phyloP scores from a whole-genome alignment of 2,113 vertebrate species.

The Nerophis lumbriciformis region DNA sequence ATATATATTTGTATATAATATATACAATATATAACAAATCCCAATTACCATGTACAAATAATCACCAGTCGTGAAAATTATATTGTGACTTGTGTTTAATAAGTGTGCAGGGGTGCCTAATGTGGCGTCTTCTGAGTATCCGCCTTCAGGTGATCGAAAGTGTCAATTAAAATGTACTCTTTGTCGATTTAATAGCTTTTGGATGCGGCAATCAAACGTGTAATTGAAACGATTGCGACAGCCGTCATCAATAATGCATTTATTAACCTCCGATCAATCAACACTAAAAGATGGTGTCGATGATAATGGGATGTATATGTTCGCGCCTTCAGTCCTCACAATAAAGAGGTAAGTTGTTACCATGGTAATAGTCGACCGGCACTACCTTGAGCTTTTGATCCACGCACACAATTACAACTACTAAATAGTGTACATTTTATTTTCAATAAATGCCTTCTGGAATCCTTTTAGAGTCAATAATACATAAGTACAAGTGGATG shows the following conservation, averaged over 20 bases:
- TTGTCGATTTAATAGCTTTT: not conserved
- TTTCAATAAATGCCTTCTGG: too few relatives aligned
- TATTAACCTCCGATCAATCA: not conserved
- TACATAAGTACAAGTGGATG: too few relatives aligned
- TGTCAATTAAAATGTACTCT: not conserved
- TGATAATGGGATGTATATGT: not conserved
- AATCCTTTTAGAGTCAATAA: too few relatives aligned
- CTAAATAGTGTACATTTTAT: not conserved
- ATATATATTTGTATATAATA: too few relatives aligned
- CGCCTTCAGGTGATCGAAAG: not conserved
- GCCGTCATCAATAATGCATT: not conserved
- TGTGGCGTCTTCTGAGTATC: too few relatives aligned
- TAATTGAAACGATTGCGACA: not conserved
- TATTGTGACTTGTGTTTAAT: too few relatives aligned
- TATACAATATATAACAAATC: too few relatives aligned
- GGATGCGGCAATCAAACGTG: not conserved
- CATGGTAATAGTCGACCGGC: not conserved
- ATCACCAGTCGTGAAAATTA: too few relatives aligned
- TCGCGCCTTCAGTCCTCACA: not conserved
- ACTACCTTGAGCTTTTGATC: not conserved
- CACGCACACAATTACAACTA: not conserved
- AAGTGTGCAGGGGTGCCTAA: too few relatives aligned
- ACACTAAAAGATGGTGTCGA: not conserved
- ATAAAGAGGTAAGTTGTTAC: not conserved
- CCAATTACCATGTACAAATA: too few relatives aligned